Conservation (phyloP, 2,888 invertebrate genomes). For the Teleogryllus oceanicus region DNA sequence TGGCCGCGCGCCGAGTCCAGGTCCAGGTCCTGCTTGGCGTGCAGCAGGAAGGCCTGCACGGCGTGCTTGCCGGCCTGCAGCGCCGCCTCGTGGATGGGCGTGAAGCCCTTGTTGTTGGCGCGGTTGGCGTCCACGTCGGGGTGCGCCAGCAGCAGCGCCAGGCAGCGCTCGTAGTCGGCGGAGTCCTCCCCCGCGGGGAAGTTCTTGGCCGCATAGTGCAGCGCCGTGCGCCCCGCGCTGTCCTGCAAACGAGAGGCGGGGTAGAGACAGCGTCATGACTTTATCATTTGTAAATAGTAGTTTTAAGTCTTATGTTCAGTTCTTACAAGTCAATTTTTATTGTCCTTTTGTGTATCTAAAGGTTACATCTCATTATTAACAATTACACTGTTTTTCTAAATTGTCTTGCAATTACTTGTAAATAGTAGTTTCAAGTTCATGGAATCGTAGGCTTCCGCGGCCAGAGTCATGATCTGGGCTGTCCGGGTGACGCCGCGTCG, state of each 20-base stretch:
- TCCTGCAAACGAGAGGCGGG: background rate
- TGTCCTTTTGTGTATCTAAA: no score
- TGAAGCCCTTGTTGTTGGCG: background rate
- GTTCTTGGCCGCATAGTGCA: background rate
- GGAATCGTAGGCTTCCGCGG: no score
- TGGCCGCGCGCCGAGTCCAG: background rate
- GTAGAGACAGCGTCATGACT: no score
- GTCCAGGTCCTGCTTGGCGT: background rate
- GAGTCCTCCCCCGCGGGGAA: background rate
- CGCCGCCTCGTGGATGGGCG: constrained; percentile 5
- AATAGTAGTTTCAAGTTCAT: no score
- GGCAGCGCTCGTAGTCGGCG: background rate
- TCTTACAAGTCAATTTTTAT: no score
- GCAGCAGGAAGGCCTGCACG: background rate
- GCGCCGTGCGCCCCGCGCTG: constrained; percentile 3
- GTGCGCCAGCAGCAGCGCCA: background rate
- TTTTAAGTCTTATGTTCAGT: no score
- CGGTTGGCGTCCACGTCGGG: constrained; percentile 11
- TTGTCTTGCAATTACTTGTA: no score
- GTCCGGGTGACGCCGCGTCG: no score
- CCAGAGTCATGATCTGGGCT: no score
- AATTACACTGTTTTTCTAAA: no score
- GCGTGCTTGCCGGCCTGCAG: background rate
- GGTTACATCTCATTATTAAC: no score
- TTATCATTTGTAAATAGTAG: no score